A percentile compares a stretch with the other conserved stretches of the same genome.
These are phyloP conservation scores for Naja naja DNA, from an alignment of 2,113 vertebrate genomes.

Conservation along the genomic window DNA sequence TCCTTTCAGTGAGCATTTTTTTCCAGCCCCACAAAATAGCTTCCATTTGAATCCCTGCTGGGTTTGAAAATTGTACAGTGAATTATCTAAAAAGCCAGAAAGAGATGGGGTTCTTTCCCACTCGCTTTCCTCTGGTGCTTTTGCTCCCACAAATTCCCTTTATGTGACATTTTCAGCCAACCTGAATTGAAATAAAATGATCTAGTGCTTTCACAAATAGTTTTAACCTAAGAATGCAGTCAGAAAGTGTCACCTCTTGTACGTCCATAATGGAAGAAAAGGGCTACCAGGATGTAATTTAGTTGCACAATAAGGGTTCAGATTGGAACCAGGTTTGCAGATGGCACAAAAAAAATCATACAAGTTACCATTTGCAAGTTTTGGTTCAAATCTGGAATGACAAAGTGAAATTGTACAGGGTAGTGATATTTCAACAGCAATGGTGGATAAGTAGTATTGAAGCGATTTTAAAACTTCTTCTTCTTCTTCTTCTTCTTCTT, in stretches of 20 bases:
- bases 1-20: not conserved
- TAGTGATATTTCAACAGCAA: not conserved
- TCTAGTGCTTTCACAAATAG: not conserved
- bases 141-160: not conserved
- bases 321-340: not conserved
- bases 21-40: too few relatives aligned
- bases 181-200: not conserved
- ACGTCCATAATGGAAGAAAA: not conserved
- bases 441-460: not conserved
- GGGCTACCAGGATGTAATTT: not conserved
- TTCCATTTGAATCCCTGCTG: not conserved
- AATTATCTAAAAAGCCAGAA: not conserved
- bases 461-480: not conserved
- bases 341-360: not conserved
- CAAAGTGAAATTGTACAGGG: not conserved
- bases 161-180: not conserved
- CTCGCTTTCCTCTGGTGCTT: not conserved
- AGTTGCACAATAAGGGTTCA: not conserved
- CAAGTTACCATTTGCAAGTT: not conserved
- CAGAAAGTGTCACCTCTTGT: not conserved
- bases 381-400: not conserved
- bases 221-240: not conserved
- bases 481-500: not conserved
- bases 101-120: not conserved
- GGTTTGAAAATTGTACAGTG: not conserved